Evolutionary conservation across 2,888 invertebrate genomes (phyloP).

Genomic region (Caenorhabditis sp.): DNA sequence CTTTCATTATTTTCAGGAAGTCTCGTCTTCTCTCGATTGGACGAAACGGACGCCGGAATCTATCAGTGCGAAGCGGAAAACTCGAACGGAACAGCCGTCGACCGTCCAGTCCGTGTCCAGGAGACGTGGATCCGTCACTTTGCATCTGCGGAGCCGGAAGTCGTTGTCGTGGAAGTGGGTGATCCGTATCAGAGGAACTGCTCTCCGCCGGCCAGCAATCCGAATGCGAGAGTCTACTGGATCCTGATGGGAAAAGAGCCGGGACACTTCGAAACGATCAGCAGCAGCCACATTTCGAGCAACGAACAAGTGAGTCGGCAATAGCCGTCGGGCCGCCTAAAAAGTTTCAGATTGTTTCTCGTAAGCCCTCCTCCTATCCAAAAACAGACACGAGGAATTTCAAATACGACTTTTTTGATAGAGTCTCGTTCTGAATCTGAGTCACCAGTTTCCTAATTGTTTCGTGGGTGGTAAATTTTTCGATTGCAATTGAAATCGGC

Average conservation of each 20-base stretch:
- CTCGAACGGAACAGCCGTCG: constrained; percentile 86
- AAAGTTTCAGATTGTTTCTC: constrained; percentile 36
- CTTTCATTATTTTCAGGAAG: constrained; percentile 55
- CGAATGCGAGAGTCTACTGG: constrained; percentile 78
- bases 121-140: constrained; percentile 76
- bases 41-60: constrained; percentile 71
- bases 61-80: constrained; percentile 91
- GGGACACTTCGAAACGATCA: constrained; percentile 76
- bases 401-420: no score
- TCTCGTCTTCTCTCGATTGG: constrained; percentile 71
- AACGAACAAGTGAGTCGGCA: constrained; percentile 74
- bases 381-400: neutral
- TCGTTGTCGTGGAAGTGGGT: constrained; percentile 75
- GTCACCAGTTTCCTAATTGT: no score
- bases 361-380: constrained; percentile 25
- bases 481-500: no score
- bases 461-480: no score
- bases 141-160: constrained; percentile 66
- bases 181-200: constrained; percentile 77
- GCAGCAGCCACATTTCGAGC: constrained; percentile 77
- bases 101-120: constrained; percentile 69
- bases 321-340: neutral
- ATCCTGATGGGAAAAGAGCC: constrained; percentile 76
- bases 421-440: no score
- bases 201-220: constrained; percentile 76